Evolutionary conservation across 2,797 vertebrate species (phyloP), one percentile per base, ranked within the genome.

Genomic region (Sebastes goodei): DNA sequence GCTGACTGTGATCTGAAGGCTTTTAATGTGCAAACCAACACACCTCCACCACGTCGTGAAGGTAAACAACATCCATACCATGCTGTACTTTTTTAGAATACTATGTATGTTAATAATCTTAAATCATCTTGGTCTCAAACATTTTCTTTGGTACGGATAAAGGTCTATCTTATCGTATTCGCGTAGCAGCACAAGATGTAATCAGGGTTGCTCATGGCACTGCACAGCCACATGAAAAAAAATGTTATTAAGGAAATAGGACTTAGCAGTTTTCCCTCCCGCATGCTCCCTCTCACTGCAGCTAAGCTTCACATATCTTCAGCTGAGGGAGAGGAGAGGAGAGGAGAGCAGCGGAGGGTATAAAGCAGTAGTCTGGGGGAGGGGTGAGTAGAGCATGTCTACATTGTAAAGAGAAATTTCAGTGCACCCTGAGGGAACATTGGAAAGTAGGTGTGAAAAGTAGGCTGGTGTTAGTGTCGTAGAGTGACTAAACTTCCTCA

Each of bases 391-490:
- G 62, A 80, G 68, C 75, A 70, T 84, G 70, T 81, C 78, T 72
- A 62, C 80, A 77, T 68, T 88, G 77, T 87, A 27, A 86, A 88
- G 80, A 69, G 89, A 88, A 55, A 86, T 89, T 90, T 92, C 83
- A 78, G 78, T 76, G 74, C 71, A 73, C 81, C 89, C 86, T 76
- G 46, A 65, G 86, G 88, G 88, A 92, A 69, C 80, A 73, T 67
- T 75, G 60, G 78, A 88, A 81, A 81, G 60, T 74, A 80, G 81
- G 92, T 91, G 93, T 94, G 92, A 92, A 92, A 93, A 91, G 92
- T 76, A 89, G 91, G 92, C 88, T 82, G 90, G 78, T 85, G 85
- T 80, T 65, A 62, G 74, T 66, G 56, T 78, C 30, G 42, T 55
- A 66, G 76, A 82, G 68, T 79, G 89, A 87, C 86, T 80, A 64